phyloP scores from a whole-genome alignment of 2,888 invertebrate genomes.

The Tenodera sinensis region DNA sequence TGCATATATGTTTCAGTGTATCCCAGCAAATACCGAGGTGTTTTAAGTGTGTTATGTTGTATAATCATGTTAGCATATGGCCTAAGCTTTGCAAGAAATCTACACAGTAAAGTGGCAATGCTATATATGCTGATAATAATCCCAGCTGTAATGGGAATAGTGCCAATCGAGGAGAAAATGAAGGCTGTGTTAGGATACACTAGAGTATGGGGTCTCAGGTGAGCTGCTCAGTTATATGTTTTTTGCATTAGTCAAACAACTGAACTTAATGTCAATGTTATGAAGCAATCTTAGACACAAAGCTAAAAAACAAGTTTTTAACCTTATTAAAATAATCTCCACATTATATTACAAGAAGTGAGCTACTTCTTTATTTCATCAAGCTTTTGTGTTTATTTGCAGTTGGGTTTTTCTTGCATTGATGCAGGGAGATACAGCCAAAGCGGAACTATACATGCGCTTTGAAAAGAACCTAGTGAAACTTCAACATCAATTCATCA shows the following conservation, averaged over 20 bases:
- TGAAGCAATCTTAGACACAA: too few relatives aligned
- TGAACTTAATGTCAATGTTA: not conserved
- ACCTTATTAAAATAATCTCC: too few relatives aligned
- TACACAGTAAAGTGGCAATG: slow-evolving; percentile 2
- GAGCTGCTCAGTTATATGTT: not conserved
- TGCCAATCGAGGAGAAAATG: slow-evolving; percentile 8
- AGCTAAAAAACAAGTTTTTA: too few relatives aligned
- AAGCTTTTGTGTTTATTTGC: not conserved
- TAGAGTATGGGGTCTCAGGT: not conserved
- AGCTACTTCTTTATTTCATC: too few relatives aligned
- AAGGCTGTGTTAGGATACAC: not conserved
- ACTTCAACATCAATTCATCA: not conserved
- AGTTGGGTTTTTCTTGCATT: not conserved
- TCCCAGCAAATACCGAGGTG: slow-evolving; percentile 8
- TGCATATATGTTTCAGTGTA: not conserved
- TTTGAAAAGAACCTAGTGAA: slow-evolving; percentile 7
- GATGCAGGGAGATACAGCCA: not conserved
- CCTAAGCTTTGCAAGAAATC: not conserved
- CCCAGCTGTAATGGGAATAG: slow-evolving; percentile 8
- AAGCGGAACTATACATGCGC: not conserved
- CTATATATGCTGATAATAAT: not conserved
- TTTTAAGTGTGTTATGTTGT: not conserved
- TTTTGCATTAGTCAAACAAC: not conserved
- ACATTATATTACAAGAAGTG: too few relatives aligned
- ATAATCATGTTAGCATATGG: not conserved